Conservation (phyloP, 2,888 invertebrate species). For the Tipula confusa region DNA sequence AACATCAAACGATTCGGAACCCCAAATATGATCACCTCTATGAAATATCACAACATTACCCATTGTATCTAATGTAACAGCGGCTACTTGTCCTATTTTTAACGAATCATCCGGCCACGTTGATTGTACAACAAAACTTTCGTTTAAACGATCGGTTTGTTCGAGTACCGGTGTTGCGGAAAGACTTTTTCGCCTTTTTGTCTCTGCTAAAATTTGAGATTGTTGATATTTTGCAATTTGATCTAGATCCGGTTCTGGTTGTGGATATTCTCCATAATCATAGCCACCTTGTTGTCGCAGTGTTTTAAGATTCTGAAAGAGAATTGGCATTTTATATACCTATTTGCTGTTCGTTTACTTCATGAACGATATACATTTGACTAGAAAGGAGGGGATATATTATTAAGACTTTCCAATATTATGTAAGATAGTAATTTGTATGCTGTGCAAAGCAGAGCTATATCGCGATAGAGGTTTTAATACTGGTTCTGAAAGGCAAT, state of each 20-base stretch:
- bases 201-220: slow-evolving; percentile 8
- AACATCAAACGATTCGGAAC: slow-evolving; percentile 55
- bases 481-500: too few species aligned
- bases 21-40: slow-evolving; percentile 66
- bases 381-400: too few species aligned
- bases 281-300: background rate
- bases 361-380: too few species aligned
- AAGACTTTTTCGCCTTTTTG: background rate
- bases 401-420: too few species aligned
- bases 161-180: background rate
- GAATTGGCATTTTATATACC: background rate
- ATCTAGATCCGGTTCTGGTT: background rate
- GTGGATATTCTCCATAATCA: slow-evolving; percentile 5
- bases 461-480: too few species aligned
- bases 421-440: too few species aligned
- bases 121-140: slow-evolving; percentile 51
- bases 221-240: background rate
- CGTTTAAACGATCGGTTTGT: background rate
- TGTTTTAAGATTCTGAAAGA: background rate
- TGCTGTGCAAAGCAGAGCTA: too few species aligned
- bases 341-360: too few species aligned
- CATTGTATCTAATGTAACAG: slow-evolving; percentile 68
- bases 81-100: slow-evolving; percentile 71
- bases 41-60: slow-evolving; percentile 79
- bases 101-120: slow-evolving; percentile 56